Evolutionary conservation across 2,797 vertebrate species (phyloP).

Genomic region (Sebastes steindachneri): DNA sequence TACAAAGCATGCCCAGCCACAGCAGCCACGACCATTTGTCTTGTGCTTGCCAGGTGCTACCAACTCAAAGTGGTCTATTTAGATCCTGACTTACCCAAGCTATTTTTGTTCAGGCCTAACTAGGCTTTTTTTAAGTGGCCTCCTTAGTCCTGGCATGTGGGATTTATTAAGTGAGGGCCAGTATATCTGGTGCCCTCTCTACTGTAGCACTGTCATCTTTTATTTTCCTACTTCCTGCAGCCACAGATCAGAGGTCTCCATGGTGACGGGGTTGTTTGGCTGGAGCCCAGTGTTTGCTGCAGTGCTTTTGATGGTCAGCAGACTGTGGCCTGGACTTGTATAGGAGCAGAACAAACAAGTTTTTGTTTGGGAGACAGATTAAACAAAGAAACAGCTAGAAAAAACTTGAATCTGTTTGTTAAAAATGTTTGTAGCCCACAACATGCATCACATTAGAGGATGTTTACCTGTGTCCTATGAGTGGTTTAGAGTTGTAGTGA

Average conservation of each 20-base stretch:
- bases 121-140: constrained; percentile 55
- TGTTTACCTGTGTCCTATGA: constrained; percentile 38
- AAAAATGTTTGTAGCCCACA: constrained; percentile 19
- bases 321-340: constrained; percentile 39
- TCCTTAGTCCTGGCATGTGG: constrained; percentile 44
- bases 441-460: neutral
- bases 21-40: constrained; percentile 74
- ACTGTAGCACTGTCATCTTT: constrained; percentile 34
- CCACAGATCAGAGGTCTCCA: constrained; percentile 46
- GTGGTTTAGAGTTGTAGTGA: neutral
- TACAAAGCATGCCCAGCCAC: constrained; percentile 38
- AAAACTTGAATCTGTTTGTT: constrained; percentile 1
- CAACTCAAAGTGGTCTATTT: constrained; percentile 70
- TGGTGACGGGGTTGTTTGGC: constrained; percentile 46
- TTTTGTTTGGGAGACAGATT: constrained; percentile 39
- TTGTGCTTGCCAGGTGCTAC: constrained; percentile 75
- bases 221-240: constrained; percentile 17
- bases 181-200: constrained; percentile 25
- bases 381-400: constrained; percentile 22
- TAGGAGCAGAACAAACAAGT: constrained; percentile 25
- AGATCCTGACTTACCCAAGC: constrained; percentile 49
- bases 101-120: constrained; percentile 67
- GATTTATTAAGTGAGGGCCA: constrained; percentile 44
- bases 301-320: constrained; percentile 67
- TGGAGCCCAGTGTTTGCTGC: constrained; percentile 30